Evolutionary conservation across 1,140 invertebrate species (phyloP).

Genomic region (Stegodyphus mimosarum): DNA sequence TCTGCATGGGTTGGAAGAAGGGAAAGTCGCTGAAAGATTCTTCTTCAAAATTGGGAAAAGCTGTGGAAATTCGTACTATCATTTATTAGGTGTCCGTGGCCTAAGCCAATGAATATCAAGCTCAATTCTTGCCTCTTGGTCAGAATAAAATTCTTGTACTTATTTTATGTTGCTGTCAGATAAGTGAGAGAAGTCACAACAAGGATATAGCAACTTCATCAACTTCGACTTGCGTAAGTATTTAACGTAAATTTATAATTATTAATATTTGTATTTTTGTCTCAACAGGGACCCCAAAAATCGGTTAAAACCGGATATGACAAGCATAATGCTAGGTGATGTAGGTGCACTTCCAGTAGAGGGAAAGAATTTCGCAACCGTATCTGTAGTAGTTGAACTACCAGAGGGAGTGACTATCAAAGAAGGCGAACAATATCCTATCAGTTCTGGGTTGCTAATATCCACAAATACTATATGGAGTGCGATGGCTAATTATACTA

Average conservation of each 20-base stretch:
- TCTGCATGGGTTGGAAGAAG: too few species aligned
- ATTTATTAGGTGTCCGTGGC: too few species aligned
- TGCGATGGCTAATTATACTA: constrained; percentile 49
- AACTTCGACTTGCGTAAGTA: too few species aligned
- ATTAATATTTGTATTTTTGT: neutral
- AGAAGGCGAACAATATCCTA: constrained; percentile 41
- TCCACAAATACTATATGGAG: constrained; percentile 48
- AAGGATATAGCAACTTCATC: too few species aligned
- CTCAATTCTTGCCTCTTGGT: too few species aligned
- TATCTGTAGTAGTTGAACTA: constrained; percentile 38
- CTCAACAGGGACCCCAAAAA: constrained; percentile 30
- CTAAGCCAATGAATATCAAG: too few species aligned
- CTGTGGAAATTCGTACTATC: too few species aligned
- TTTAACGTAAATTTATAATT: neutral
- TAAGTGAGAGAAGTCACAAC: too few species aligned
- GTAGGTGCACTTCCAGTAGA: constrained; percentile 43
- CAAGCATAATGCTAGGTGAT: constrained; percentile 47
- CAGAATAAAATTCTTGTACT: too few species aligned
- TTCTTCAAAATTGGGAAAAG: too few species aligned
- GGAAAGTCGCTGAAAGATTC: too few species aligned
- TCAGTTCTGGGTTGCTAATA: constrained; percentile 42
- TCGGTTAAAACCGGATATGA: constrained; percentile 41
- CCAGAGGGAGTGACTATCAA: constrained; percentile 31
- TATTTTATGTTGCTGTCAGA: too few species aligned
- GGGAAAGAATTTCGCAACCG: constrained; percentile 29